Evolutionary conservation across 2,888 invertebrate species (phyloP).

Genomic region (Amiota communis): DNA sequence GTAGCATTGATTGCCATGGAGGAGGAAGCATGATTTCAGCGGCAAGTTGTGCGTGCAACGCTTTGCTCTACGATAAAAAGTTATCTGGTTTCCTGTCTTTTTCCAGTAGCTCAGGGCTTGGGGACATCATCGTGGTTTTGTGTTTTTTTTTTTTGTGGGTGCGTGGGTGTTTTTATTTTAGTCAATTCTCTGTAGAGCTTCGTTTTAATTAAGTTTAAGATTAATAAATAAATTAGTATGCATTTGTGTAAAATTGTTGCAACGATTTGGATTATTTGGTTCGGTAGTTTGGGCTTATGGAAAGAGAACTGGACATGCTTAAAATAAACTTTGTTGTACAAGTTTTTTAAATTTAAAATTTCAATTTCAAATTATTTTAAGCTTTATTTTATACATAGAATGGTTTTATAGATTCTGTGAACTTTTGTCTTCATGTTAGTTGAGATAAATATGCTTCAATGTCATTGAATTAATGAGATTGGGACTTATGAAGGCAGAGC

Average conservation of each 20-base stretch:
- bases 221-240: background rate
- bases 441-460: too few relatives aligned
- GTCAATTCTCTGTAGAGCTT: background rate
- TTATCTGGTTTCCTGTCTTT: background rate
- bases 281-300: background rate
- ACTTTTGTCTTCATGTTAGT: too few relatives aligned
- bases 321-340: too few relatives aligned
- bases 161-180: background rate
- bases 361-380: too few relatives aligned
- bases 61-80: slow-evolving; percentile 39
- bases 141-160: too few relatives aligned
- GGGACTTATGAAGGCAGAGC: too few relatives aligned
- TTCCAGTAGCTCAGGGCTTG: slow-evolving; percentile 22
- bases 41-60: slow-evolving; percentile 5
- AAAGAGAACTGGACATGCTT: too few relatives aligned
- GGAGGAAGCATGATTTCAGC: background rate
- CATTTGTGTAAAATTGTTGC: background rate
- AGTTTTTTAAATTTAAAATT: too few relatives aligned
- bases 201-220: background rate
- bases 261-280: slow-evolving; percentile 1
- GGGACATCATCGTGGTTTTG: background rate
- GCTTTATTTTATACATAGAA: too few relatives aligned
- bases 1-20: slow-evolving; percentile 42
- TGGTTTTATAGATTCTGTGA: too few relatives aligned
- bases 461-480: too few relatives aligned